Evolutionary conservation across 2,113 vertebrate species (phyloP).

Genomic region (Myotis davidii): DNA sequence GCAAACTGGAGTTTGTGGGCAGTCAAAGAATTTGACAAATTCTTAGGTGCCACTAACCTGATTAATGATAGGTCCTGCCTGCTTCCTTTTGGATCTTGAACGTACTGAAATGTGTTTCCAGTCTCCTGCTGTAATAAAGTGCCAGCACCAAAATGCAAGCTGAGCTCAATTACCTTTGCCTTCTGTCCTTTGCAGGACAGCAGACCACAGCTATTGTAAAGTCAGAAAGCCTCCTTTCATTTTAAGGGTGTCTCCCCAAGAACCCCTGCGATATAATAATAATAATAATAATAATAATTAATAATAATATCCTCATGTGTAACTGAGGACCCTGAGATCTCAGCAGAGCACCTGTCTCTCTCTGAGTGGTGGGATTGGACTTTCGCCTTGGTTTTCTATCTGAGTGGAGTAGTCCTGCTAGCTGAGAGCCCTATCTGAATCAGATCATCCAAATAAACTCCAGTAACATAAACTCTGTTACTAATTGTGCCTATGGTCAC

Average conservation of each 20-base stretch:
- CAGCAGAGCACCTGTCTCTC: neutral
- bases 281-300: neutral
- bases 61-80: neutral
- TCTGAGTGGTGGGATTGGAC: neutral
- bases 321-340: neutral
- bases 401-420: neutral
- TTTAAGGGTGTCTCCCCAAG: neutral
- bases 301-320: neutral
- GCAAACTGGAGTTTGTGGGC: neutral
- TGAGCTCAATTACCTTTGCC: neutral
- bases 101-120: neutral
- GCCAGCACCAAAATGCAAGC: neutral
- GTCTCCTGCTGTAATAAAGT: neutral
- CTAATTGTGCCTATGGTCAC: neutral
- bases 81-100: neutral
- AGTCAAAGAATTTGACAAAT: constrained; percentile 34
- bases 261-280: neutral
- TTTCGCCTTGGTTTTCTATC: neutral
- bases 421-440: neutral
- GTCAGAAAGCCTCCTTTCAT: neutral
- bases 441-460: neutral
- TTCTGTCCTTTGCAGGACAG: neutral
- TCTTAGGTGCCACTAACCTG: neutral
- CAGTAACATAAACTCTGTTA: neutral
- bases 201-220: neutral